A percentile compares a stretch with the other conserved stretches of the same genome.
These are phyloP conservation scores for Salpingus planirostris DNA, from an alignment of 2,888 invertebrate species.

Conservation along the genomic window DNA sequence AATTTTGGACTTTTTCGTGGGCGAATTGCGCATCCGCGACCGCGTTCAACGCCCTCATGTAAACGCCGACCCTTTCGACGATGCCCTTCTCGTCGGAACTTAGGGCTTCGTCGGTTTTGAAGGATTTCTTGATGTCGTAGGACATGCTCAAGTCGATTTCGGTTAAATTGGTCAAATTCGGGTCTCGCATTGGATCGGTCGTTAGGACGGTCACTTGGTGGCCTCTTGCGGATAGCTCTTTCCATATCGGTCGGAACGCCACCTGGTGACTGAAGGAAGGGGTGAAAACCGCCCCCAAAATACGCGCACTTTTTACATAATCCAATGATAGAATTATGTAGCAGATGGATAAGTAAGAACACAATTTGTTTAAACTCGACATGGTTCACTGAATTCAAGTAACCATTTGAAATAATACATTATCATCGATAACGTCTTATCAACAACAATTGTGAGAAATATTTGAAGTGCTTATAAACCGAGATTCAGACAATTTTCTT, in stretches of 20 bases:
- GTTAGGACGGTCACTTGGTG: slow-evolving; percentile 34
- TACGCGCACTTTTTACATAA: slow-evolving; percentile 20
- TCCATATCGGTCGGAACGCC: slow-evolving; percentile 25
- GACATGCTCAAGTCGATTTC: slow-evolving; percentile 23
- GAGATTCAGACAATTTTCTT: too few species aligned
- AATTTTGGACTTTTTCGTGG: slow-evolving; percentile 26
- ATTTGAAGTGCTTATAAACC: too few species aligned
- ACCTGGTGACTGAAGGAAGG: slow-evolving; percentile 29
- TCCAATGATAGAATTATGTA: too few species aligned
- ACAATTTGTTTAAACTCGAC: too few species aligned
- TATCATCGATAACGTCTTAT: too few species aligned
- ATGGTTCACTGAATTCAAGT: too few species aligned
- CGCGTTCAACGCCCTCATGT: slow-evolving; percentile 15
- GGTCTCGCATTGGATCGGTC: slow-evolving; percentile 23
- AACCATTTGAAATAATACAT: too few species aligned
- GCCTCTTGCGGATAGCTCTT: slow-evolving; percentile 25
- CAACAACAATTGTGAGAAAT: too few species aligned
- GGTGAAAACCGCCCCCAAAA: slow-evolving; percentile 24
- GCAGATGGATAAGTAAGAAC: too few species aligned
- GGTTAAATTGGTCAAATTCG: slow-evolving; percentile 15
- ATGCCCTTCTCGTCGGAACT: slow-evolving; percentile 10
- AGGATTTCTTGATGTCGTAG: slow-evolving; percentile 23
- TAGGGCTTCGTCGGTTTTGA: slow-evolving; percentile 16
- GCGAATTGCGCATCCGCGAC: slow-evolving; percentile 17
- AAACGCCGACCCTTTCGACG: slow-evolving; percentile 10